phyloP scores from a whole-genome alignment of 2,797 vertebrate genomes.

The Clarias platycephalus region DNA sequence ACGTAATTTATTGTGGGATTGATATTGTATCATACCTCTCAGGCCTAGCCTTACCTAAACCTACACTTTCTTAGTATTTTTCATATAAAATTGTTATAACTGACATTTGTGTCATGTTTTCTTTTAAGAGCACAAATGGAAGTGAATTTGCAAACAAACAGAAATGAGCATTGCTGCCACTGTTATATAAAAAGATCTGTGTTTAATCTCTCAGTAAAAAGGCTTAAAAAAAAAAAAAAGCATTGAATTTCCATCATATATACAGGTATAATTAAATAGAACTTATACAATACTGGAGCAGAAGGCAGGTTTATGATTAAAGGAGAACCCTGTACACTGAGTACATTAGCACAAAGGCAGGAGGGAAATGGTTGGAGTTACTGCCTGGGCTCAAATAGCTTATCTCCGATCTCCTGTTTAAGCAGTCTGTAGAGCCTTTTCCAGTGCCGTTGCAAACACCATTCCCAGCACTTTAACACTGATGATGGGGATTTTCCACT shows the following conservation, averaged over 20 bases:
- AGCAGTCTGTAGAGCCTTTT: background rate
- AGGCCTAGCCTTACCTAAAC: constrained; percentile 2
- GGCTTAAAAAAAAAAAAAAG: background rate
- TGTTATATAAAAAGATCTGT: constrained; percentile 24
- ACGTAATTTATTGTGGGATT: constrained; percentile 6
- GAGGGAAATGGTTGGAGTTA: background rate
- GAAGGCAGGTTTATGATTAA: background rate
- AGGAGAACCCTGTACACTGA: background rate
- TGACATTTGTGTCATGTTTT: background rate
- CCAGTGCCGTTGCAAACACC: background rate
- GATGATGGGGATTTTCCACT: background rate
- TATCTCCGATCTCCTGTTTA: background rate
- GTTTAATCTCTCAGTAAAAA: background rate
- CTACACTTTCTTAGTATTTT: background rate
- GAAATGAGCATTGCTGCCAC: background rate
- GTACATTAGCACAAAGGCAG: constrained; percentile 1
- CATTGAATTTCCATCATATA: background rate
- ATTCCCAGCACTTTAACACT: background rate
- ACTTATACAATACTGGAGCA: background rate
- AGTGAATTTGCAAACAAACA: background rate
- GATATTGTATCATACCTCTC: background rate
- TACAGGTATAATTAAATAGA: background rate
- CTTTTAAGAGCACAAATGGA: background rate
- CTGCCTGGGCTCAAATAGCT: background rate
- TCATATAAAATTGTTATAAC: background rate